Base-by-base conservation (phyloP, 1,140 invertebrate species). In the Drosophila repleta region DNA sequence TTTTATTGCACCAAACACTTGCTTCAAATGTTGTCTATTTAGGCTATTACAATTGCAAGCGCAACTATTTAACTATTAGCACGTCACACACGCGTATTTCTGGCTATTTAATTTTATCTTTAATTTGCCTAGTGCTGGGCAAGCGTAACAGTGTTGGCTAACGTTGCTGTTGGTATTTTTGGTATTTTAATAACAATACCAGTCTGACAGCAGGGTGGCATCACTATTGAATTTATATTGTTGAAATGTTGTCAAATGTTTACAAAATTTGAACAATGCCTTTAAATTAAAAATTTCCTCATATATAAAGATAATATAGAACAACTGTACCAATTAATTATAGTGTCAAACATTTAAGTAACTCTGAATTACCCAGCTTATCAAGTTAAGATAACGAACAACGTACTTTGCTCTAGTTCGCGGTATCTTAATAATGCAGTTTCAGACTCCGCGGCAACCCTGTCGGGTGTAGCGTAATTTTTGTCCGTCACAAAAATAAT, bases 1-100 rank as follows among this genome's bases (percentile, higher is more conserved):
- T 45, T 71, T 74, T 85, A 87, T 87, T 87, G 82, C 78, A 87
- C 32, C 82, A 72, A 75, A 76, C 70, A 76, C 67, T 87, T 78
- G 71, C 75, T 52, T 53, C 32, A 26, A 63, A n/a, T 61, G 73
- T 61, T 76, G 75, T 87, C 75, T 82, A 82, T 82, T 66, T 69
- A 29, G 72, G 55, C 63, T 75, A 35, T 71, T 65, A 58, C 48
- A 24, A 55, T 56, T 61, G 63, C 78, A 65, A 51, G 62, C 68
- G 55, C 46, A 63, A 67, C 48, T 67, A 72, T 72, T 72, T 60
- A 61, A 41, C 55, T 72, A 67, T 72, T 67, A 60, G 69, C 53
- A 72, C 69, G 69, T 67, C 69, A 72, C 63, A 68, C 65, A 67
- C 69, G 63, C 64, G 63, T 72, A 72, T 67, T 72, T 72, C 63